Evolutionary conservation across 2,888 invertebrate genomes (phyloP).

Genomic region (Morpho helenor): DNA sequence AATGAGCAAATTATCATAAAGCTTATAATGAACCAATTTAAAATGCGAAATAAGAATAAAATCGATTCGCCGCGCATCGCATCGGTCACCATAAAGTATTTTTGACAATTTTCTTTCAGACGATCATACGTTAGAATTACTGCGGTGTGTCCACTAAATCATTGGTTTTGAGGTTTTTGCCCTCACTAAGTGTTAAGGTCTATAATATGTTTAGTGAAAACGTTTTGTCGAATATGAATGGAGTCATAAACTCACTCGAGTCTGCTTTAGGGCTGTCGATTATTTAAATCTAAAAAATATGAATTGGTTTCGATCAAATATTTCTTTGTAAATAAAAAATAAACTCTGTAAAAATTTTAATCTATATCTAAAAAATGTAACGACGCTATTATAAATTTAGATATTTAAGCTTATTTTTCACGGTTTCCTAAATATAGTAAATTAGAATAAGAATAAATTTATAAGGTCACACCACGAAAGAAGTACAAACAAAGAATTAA

Average conservation of each 20-base stretch:
- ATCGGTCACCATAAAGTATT: conserved; percentile 62
- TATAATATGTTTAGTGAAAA: conserved; percentile 58
- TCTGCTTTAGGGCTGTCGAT: conserved; percentile 31
- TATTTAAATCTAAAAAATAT: too few species aligned
- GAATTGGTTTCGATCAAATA: too few species aligned
- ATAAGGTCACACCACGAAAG: too few species aligned
- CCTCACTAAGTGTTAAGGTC: conserved; percentile 34
- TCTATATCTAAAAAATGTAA: too few species aligned
- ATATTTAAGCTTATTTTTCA: too few species aligned
- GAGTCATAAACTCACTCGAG: conserved; percentile 59
- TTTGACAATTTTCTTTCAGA: conserved; percentile 56
- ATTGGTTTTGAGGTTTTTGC: conserved; percentile 58
- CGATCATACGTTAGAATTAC: conserved; percentile 55
- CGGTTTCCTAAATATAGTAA: too few species aligned
- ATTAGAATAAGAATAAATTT: too few species aligned
- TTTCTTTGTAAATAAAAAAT: neutral
- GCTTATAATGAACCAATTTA: conserved; percentile 31
- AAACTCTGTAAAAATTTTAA: neutral
- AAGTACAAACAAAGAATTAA: too few species aligned
- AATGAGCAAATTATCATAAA: conserved; percentile 9
- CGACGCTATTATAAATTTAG: too few species aligned
- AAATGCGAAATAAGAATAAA: conserved; percentile 57
- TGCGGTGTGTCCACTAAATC: conserved; percentile 58
- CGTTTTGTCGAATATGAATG: conserved; percentile 55
- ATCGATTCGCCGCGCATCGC: conserved; percentile 61